Conservation (phyloP, 2,888 invertebrate species). For the Opisthograptis luteolata region DNA sequence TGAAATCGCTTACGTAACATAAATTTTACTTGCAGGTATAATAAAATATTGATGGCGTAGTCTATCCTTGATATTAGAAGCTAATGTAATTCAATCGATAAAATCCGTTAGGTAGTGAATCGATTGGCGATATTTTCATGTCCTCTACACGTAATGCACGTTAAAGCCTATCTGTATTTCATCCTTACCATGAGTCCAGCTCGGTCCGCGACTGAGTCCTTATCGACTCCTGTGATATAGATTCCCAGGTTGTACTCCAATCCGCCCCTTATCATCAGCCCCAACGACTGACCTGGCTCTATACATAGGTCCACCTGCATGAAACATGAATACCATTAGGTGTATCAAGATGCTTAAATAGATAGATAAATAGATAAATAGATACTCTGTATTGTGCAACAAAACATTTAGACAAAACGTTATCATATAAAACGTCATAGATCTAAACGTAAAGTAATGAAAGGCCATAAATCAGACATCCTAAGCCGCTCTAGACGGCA, state of each 20-base stretch:
- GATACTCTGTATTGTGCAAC: too few relatives aligned
- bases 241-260: constrained; percentile 97
- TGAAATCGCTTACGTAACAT: constrained; percentile 14
- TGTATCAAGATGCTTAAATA: too few relatives aligned
- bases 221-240: constrained; percentile 97
- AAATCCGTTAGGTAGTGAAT: constrained; percentile 2
- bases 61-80: constrained; percentile 15
- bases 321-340: constrained; percentile 31
- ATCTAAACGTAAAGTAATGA: constrained; percentile 20
- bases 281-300: constrained; percentile 95
- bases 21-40: constrained; percentile 7
- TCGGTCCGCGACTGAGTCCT: constrained; percentile 95
- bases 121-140: constrained; percentile 1
- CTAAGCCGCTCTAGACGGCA: constrained; percentile 37
- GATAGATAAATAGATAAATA: too few relatives aligned
- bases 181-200: constrained; percentile 92
- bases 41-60: constrained; percentile 18
- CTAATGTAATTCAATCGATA: constrained; percentile 17
- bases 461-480: constrained; percentile 23
- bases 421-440: too few relatives aligned
- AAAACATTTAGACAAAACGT: too few relatives aligned
- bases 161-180: too few relatives aligned
- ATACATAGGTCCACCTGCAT: constrained; percentile 92
- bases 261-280: constrained; percentile 97
- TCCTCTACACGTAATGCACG: constrained; percentile 10